These are phyloP conservation scores for Ethmia dodecea DNA, from an alignment of 2,888 invertebrate species.

Conservation along the genomic window DNA sequence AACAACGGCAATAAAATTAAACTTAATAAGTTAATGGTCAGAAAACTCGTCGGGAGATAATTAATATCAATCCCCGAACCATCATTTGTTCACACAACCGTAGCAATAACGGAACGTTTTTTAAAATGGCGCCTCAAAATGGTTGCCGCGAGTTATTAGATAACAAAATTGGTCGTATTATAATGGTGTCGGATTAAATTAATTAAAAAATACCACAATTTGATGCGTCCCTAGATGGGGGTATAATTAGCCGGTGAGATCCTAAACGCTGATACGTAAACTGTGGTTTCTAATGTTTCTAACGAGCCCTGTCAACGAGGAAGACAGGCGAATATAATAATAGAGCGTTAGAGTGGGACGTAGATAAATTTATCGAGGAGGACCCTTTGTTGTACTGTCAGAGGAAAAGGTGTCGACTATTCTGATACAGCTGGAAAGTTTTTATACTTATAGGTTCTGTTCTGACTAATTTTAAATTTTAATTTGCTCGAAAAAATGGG, in stretches of 20 bases:
- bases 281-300: too few species aligned
- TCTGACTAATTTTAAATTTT: too few species aligned
- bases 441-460: too few species aligned
- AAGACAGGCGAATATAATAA: conserved; percentile 28
- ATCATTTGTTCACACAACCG: conserved; percentile 33
- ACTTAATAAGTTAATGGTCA: not conserved
- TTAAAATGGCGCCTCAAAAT: conserved; percentile 55
- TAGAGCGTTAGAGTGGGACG: conserved; percentile 34
- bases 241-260: conserved; percentile 75
- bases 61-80: conserved; percentile 14
- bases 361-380: conserved; percentile 39
- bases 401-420: conserved; percentile 2
- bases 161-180: conserved; percentile 72
- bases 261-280: conserved; percentile 65
- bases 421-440: too few species aligned
- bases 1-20: not conserved
- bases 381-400: conserved; percentile 40
- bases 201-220: conserved; percentile 69
- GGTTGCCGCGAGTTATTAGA: conserved; percentile 64
- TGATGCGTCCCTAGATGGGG: conserved; percentile 71
- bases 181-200: conserved; percentile 74
- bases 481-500: too few species aligned
- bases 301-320: conserved; percentile 61
- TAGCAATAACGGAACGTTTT: conserved; percentile 48
- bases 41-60: conserved; percentile 1